Percentiles rank a stretch among this genome's conserved stretches.
Conservation (phyloP, 2,113 vertebrate genomes). For the Recurvirostra avosetta region DNA sequence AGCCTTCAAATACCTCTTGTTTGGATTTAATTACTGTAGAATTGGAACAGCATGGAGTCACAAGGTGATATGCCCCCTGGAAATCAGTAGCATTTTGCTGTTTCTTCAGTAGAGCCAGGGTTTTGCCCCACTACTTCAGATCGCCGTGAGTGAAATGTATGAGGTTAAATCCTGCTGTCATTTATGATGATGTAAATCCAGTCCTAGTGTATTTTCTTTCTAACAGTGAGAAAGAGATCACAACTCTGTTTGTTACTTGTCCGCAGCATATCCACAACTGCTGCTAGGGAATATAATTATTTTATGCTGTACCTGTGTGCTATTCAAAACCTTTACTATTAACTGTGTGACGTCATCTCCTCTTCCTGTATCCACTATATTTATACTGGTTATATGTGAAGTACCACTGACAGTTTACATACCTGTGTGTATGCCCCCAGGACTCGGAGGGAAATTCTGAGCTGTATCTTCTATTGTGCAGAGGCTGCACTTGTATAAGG, state of each 20-base stretch:
- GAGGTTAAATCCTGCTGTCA: neutral
- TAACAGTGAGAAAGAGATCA: neutral
- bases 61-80: neutral
- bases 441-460: neutral
- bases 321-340: neutral
- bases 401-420: neutral
- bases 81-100: neutral
- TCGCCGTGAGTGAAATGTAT: neutral
- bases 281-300: neutral
- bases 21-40: neutral
- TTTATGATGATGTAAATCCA: neutral
- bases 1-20: neutral
- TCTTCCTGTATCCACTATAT: neutral
- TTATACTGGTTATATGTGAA: neutral
- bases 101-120: neutral
- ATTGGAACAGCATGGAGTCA: neutral
- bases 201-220: neutral
- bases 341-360: neutral
- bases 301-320: neutral
- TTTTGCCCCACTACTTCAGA: neutral
- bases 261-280: neutral
- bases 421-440: neutral
- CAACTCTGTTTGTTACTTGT: neutral
- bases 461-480: neutral
- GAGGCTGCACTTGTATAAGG: neutral